Evolutionary conservation across 2,113 vertebrate species (phyloP), one percentile per base, ranked within the genome.

Genomic region (Malurus elegans): DNA sequence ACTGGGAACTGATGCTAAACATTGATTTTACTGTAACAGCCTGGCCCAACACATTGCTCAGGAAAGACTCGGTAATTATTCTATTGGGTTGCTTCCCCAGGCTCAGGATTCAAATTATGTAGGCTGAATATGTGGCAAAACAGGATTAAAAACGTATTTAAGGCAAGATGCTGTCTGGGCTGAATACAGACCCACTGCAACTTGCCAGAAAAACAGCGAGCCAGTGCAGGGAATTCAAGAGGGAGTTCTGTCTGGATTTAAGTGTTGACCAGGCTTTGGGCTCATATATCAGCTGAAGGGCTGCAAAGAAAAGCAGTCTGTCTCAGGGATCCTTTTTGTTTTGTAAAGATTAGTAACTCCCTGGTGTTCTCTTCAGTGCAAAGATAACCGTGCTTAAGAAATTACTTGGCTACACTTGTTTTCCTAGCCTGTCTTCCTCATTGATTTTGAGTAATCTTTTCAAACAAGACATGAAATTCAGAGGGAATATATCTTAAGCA

Each of bases 381-480:
- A 66, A 96, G 85, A 95, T 88, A 96, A 76, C 74, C 5, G 0
- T 72, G 80, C 70, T 94, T 92, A 95, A 94, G 89, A 96, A 96
- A 97, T 95, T 94, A 84, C 89, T 95, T 90, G 84, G 86, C 75
- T 86, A 93, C 74, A 54, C 85, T 92, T 95, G 66, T 90, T 95
- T 95, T 95, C 84, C 84, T 91, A 79, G 54, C 58, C 78, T 85
- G 89, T 69, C 91, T 95, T 89, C 73, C 65, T 45, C 80, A 89
- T 95, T 92, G 92, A 96, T 92, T 93, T 91, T 88, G 57, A 95
- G 84, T 86, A 95, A 91, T 91, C 86, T 97, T 89, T 92, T 92
- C 93, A 91, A 96, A 95, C 75, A 94, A 80, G 83, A 96, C 72
- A 78, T 45, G 81, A 89, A 90, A 96, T 96, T 95, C 89, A 72